Evolutionary conservation across 2,888 invertebrate species (phyloP).

Genomic region (Eilema griseolum): DNA sequence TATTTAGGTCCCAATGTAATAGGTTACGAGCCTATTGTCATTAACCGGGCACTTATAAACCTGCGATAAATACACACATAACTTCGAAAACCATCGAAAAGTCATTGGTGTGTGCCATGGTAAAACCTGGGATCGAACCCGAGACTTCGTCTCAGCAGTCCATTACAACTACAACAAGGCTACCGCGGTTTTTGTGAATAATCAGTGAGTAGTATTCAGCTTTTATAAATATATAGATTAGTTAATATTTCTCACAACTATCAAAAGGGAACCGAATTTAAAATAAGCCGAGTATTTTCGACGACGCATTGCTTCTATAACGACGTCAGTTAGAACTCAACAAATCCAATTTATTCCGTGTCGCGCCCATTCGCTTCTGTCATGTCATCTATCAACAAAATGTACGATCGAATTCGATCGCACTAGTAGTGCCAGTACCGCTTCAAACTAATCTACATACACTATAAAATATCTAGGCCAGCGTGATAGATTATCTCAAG

Average conservation of each 20-base stretch:
- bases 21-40: too few relatives aligned
- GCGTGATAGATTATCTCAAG: conserved; percentile 51
- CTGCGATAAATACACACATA: too few relatives aligned
- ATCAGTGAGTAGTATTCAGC: too few relatives aligned
- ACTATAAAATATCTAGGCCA: conserved; percentile 38
- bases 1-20: too few relatives aligned
- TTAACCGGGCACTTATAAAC: too few relatives aligned
- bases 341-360: conserved; percentile 36
- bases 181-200: too few relatives aligned
- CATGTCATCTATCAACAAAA: conserved; percentile 51
- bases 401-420: conserved; percentile 48
- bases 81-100: too few relatives aligned
- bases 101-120: too few relatives aligned
- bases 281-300: background rate
- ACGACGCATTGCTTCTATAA: background rate
- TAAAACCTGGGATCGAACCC: too few relatives aligned
- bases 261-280: background rate
- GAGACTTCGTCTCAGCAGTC: too few relatives aligned
- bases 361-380: conserved; percentile 36
- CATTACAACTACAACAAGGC: too few relatives aligned
- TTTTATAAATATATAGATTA: too few relatives aligned
- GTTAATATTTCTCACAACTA: background rate
- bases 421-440: conserved; percentile 29
- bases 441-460: conserved; percentile 52
- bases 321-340: conserved; percentile 3